Evolutionary conservation across 2,888 invertebrate species (phyloP), one percentile per base, ranked within the genome.

Genomic region (Hybos culiciformis): DNA sequence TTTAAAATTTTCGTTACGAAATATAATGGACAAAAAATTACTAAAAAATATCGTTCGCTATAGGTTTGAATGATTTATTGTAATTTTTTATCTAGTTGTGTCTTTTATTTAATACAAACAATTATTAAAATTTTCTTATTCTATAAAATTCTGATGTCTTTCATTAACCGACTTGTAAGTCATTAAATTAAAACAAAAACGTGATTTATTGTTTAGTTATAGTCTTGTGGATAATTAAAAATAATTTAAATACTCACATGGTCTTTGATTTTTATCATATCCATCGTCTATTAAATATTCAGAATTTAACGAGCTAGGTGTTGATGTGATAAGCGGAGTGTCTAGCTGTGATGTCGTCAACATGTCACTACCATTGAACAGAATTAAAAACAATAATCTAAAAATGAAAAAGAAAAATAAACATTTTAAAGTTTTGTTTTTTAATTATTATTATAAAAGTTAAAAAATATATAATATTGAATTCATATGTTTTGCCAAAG

Each of bases 221-320:
- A n/a, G n/a, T n/a, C n/a, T n/a, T n/a, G n/a, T n/a, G n/a, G n/a
- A n/a, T n/a, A n/a, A n/a, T n/a, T n/a, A n/a, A n/a, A n/a, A n/a
- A n/a, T n/a, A n/a, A n/a, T n/a, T n/a, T n/a, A n/a, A n/a, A n/a
- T 20, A 52, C 56, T 52, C 49, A 55, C 56, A 53, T 43, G 56
- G 56, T 45, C 56, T 51, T 43, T 51, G 49, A 43, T 56, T 56
- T 43, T 55, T 56, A 42, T 56, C 55, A 39, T 56, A 56, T 41
- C 50, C 51, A 7, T 51, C 46, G 8, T 50, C 51, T 39, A 54
- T 51, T 20, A 45, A 39, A 37, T 54, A 56, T 34, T 53, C 51
- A 45, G 42, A 47, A n/a, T n/a, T n/a, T n/a, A n/a, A n/a, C n/a
- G n/a, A n/a, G n/a, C n/a, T n/a, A n/a, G n/a, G n/a, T n/a, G n/a